Evolutionary conservation across 1,140 invertebrate genomes (phyloP), one percentile per base, ranked within the genome.

Genomic region (Lordiphosa clarofinis): DNA sequence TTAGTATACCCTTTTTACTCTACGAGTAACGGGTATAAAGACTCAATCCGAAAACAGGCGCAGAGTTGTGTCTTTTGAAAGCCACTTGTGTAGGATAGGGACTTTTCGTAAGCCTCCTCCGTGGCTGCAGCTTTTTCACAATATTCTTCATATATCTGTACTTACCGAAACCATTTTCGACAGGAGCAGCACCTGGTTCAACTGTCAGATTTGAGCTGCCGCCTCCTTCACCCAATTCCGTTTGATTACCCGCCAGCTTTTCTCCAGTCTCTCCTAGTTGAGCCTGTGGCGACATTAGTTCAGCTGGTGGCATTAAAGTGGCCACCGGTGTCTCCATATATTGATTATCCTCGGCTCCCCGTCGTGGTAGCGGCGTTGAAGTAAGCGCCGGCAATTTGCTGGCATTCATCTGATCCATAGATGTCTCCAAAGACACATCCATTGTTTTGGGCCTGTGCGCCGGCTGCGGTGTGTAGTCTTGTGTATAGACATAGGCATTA

Each of bases 401-500:
- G 49, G 31, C 54, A 31, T 13, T 75, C 33, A 42, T 76, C 1
- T 15, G 43, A 24, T 84, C 73, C 37, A 66, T 21, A 1, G 58
- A 62, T 9, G 56, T 47, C 12, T 84, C 69, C 2, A 78, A 11
- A 0, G 69, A 78, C 2, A 68, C 48, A 13, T 87, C 64, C 49
- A 86, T 33, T 1, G 54, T 12, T 37, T 69, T 84, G 1, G 87
- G 54, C 59, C 86, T 82, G 0, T 38, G 46, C 28, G 79, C 68
- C 21, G 67, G 73, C 36, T 87, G 86, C 28, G 86, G 79, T 53
- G 68, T 88, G 33, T 89, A 88, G 46, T 87, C 88, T n/a, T 87
- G 64, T 0, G 88, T 89, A 19, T 79, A 86, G 1, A 88, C 87
- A 58, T 91, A 90, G 70, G 91, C 91, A 33, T 91, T 91, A 46